phyloP scores from a whole-genome alignment of 2,113 vertebrate species.

The Scartelaos histophorus region DNA sequence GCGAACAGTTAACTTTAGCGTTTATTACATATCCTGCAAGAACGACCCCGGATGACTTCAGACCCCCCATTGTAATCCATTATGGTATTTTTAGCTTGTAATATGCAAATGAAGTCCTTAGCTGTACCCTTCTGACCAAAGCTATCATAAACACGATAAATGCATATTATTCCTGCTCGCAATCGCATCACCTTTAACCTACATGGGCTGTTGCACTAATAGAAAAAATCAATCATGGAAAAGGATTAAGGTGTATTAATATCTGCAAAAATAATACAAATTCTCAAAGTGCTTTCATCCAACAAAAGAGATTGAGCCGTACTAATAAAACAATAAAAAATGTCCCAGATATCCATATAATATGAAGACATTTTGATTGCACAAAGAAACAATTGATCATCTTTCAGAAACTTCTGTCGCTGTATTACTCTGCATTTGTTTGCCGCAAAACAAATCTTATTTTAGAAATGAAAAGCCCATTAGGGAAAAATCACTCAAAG shows the following conservation, averaged over 20 bases:
- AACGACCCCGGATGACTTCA: slow-evolving; percentile 44
- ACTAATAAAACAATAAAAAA: not conserved
- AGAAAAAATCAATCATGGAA: not conserved
- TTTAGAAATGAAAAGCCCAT: slow-evolving; percentile 9
- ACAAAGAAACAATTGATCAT: slow-evolving; percentile 7
- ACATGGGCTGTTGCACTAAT: not conserved
- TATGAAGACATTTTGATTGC: slow-evolving; percentile 1
- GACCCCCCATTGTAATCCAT: slow-evolving; percentile 38
- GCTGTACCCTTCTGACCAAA: slow-evolving; percentile 49
- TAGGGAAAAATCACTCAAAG: slow-evolving; percentile 8
- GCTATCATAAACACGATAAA: slow-evolving; percentile 51
- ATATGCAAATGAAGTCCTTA: slow-evolving; percentile 33
- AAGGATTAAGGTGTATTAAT: not conserved
- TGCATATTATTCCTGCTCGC: slow-evolving; percentile 30
- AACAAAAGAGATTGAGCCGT: not conserved
- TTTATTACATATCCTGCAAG: slow-evolving; percentile 27
- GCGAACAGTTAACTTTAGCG: not conserved
- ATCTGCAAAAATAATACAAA: not conserved
- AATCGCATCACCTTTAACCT: not conserved
- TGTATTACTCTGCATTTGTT: not conserved
- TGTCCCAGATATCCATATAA: not conserved
- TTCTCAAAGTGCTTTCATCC: not conserved
- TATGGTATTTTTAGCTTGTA: slow-evolving; percentile 50
- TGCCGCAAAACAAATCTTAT: not conserved
- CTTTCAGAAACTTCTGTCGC: not conserved